Evolutionary conservation across 2,797 vertebrate genomes (phyloP), one percentile per base, ranked within the genome.

Genomic region (Pygocentrus nattereri): DNA sequence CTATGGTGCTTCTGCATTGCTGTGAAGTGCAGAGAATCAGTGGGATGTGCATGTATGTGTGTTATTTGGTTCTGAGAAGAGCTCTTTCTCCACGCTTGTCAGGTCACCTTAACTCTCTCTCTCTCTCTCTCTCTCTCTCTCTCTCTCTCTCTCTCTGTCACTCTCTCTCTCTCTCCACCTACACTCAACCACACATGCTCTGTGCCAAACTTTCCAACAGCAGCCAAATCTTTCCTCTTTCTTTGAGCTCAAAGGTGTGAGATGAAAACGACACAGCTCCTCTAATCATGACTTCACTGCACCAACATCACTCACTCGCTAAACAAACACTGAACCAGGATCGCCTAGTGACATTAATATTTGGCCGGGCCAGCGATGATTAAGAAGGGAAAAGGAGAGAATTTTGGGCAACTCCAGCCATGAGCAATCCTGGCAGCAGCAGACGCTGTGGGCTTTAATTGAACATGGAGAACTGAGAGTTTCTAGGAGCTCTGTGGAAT

Each of bases 401-500:
- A 75, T 61, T 75, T 41, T 71, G 68, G 67, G 82, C 76, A 52
- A 47, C 54, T 74, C 67, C 71, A 81, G 49, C 75, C 34, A 44
- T 85, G 71, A 81, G 82, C 76, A 73, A 68, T 83, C 81, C 82
- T 85, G 78, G 80, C 75, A 25, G 50, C 34, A 44, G 27, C 38
- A 27, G 56, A 27, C 61, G 77, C 27, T 50, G 74, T 80, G 82
- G 75, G 65, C 58, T 87, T 79, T 68, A 76, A 82, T 79, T 72
- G 73, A 81, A 86, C 34, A 38, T 27, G 47, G 76, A 82, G 76
- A 23, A 23, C 58, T 50, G 30, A 78, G 65, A 79, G 81, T 61
- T 83, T 71, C 77, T 71, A 56, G 85, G 71, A 85, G 84, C 71
- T 70, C 68, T 52, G 72, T 47, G 70, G 23, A 80, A 84, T 85